A percentile compares a stretch with the other conserved stretches of the same genome.
Conservation (phyloP, 2,113 vertebrate species). For the Odontesthes bonariensis region DNA sequence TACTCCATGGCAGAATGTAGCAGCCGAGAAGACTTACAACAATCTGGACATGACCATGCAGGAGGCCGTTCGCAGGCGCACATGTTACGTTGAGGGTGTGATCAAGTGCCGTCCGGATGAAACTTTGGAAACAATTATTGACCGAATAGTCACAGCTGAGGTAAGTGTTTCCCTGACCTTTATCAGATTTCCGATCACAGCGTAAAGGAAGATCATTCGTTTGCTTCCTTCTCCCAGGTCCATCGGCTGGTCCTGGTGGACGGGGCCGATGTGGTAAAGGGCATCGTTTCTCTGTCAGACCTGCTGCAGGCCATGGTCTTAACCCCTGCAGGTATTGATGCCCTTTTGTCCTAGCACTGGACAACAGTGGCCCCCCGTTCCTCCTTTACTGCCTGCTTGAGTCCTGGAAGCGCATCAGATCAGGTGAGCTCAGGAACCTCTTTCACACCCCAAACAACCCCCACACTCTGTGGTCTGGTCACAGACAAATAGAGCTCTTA, state of each 20-base stretch:
- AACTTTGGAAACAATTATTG: slow-evolving; percentile 87
- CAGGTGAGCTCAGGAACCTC: slow-evolving; percentile 39
- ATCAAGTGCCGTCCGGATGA: slow-evolving; percentile 91
- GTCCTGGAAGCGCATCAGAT: slow-evolving; percentile 4
- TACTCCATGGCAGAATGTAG: slow-evolving; percentile 81
- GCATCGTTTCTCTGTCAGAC: slow-evolving; percentile 96
- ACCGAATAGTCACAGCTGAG: slow-evolving; percentile 90
- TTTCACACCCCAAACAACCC: background rate
- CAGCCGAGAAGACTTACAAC: slow-evolving; percentile 93
- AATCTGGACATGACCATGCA: slow-evolving; percentile 91
- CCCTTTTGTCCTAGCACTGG: slow-evolving; percentile 87
- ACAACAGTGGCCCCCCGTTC: background rate
- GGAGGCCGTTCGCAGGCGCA: slow-evolving; percentile 85
- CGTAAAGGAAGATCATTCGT: background rate
- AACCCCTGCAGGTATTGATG: slow-evolving; percentile 92
- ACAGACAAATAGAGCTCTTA: too few species aligned
- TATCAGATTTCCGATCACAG: background rate
- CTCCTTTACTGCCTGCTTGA: slow-evolving; percentile 26
- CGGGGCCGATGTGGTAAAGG: slow-evolving; percentile 84
- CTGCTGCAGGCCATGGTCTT: slow-evolving; percentile 96
- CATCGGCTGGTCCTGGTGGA: slow-evolving; percentile 97
- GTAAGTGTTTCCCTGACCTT: slow-evolving; percentile 67
- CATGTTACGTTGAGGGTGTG: slow-evolving; percentile 88
- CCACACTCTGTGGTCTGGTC: background rate
- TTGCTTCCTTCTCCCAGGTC: slow-evolving; percentile 82